Base-by-base conservation (phyloP, 2,888 invertebrate species). In the Drosophila infuscata region DNA sequence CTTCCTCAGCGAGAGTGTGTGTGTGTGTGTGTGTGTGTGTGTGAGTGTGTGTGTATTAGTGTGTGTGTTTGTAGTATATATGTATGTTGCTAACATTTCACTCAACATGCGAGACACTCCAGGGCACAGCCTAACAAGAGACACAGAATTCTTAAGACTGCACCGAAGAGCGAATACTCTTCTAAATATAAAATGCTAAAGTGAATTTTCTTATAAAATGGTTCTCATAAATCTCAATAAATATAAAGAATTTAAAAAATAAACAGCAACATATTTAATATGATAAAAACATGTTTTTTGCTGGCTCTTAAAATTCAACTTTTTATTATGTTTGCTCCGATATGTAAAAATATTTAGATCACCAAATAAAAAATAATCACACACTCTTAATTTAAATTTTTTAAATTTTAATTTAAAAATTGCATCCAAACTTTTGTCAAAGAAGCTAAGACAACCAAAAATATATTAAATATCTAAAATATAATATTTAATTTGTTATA, bases 41-140 rank as follows among this genome's bases (percentile, higher is more conserved):
- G 30, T 56, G 46, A 65, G 61, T 52, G 63, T 65, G 65, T 48
- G 43, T 69, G 25, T 25, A 2, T 25, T 25, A 25, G 25, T 25
- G 43, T 74, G 41, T 53, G 7, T 36, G 33, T 67, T 12, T 43
- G 20, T 43, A 43, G 43, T 43, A 43, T 43, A 43, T 43, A 65
- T 71, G 58, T 43, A 65, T 71, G 58, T 81, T 83, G 84, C 89
- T 87, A 89, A 86, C 85, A 86, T 86, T 86, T 86, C 89, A 86
- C 89, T 86, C 85, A 87, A 89, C 87, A 89, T 71, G 70, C 89
- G 54, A 67, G 58, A 71, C 68, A 73, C 68, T 66, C 58, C 62
- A 70, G 62, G 76, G 51, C 76, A 69, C 74, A 78, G 68, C 71
- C 67, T 74, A 78, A 76, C 76, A 70, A 76, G 70, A 48, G 67